phyloP scores from a whole-genome alignment of 2,888 invertebrate genomes.

The Heliconius hortense region DNA sequence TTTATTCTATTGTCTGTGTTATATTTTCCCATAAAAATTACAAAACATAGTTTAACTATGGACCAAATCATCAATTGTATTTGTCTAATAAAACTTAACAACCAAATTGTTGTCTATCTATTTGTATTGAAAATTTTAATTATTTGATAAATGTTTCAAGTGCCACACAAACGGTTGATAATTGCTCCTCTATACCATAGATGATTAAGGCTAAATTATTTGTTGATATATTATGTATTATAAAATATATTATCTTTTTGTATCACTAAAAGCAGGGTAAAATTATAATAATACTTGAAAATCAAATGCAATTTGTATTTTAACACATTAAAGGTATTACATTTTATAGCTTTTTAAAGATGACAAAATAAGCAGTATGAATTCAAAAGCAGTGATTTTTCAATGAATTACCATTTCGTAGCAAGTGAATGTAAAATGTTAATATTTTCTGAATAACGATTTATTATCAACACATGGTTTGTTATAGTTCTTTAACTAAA shows the following conservation, averaged over 20 bases:
- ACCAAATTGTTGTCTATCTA: not conserved
- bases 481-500: no score
- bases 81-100: not conserved
- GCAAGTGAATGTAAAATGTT: not conserved
- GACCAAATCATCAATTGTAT: not conserved
- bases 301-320: constrained; percentile 18
- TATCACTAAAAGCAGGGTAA: constrained; percentile 26
- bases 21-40: not conserved
- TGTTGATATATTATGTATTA: constrained; percentile 17
- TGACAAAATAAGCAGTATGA: constrained; percentile 2
- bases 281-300: constrained; percentile 18
- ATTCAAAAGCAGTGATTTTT: not conserved
- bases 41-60: constrained; percentile 10
- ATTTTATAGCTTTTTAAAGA: constrained; percentile 18
- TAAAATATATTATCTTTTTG: constrained; percentile 10
- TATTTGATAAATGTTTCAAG: constrained; percentile 2
- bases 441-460: not conserved
- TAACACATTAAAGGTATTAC: constrained; percentile 19
- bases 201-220: constrained; percentile 16
- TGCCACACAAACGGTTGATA: not conserved
- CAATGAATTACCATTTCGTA: not conserved
- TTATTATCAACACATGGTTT: not conserved
- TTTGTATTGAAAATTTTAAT: not conserved
- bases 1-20: constrained; percentile 1
- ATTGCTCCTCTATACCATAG: not conserved